Conservation (phyloP, 2,888 invertebrate species). For the Hydrotaea cyrtoneurina region DNA sequence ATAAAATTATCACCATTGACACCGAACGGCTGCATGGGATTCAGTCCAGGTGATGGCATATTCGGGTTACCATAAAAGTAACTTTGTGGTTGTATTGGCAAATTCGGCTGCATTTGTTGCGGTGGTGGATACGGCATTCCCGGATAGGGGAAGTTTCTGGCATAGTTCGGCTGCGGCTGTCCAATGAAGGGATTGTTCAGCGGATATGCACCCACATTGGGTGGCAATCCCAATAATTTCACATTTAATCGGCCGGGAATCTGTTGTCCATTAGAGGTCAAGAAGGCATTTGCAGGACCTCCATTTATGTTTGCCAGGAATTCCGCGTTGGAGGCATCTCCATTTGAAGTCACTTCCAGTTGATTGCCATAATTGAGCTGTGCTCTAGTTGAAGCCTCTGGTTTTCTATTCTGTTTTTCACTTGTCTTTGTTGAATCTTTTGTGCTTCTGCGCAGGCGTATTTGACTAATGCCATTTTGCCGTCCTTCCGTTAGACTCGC, state of each 20-base stretch:
- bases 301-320: background rate
- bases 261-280: background rate
- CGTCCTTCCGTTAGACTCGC: background rate
- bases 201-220: background rate
- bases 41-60: background rate
- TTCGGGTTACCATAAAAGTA: constrained; percentile 32
- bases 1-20: background rate
- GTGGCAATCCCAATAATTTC: background rate
- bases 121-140: background rate
- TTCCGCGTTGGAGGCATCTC: background rate
- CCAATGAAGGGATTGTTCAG: background rate
- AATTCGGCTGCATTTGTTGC: background rate
- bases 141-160: constrained; percentile 35
- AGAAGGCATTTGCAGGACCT: background rate
- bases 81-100: background rate
- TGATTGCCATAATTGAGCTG: constrained; percentile 11
- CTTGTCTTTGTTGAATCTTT: constrained; percentile 13
- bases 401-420: constrained; percentile 47
- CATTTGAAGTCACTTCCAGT: too few species aligned
- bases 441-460: constrained; percentile 10
- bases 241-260: background rate
- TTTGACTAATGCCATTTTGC: background rate
- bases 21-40: too few species aligned
- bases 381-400: background rate
- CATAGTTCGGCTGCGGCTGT: constrained; percentile 43